phyloP scores from a whole-genome alignment of 1,140 invertebrate species.

The Hypsibius dujardini region DNA sequence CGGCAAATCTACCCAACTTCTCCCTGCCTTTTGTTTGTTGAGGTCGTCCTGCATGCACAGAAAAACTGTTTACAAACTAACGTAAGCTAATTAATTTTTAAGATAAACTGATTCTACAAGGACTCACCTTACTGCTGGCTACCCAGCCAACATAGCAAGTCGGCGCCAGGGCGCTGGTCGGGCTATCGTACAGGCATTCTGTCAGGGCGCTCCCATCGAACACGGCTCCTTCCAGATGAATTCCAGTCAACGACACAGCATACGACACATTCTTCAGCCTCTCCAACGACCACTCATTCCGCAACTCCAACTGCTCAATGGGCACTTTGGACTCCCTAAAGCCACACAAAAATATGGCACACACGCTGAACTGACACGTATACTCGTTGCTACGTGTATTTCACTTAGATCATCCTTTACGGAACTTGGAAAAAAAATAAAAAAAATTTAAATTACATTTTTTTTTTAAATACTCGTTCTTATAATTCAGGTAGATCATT shows the following conservation, averaged over 20 bases:
- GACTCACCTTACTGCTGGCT: conserved; percentile 32
- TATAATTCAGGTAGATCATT: too few relatives aligned
- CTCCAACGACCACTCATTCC: conserved; percentile 35
- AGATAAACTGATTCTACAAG: neutral
- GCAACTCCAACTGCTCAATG: conserved; percentile 45
- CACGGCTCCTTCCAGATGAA: conserved; percentile 48
- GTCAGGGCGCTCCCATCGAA: conserved; percentile 44
- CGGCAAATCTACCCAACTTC: neutral
- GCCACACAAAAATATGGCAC: neutral
- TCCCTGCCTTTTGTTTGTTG: neutral
- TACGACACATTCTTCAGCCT: conserved; percentile 32
- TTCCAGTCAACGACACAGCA: conserved; percentile 37
- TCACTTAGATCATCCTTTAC: neutral
- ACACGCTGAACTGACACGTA: neutral
- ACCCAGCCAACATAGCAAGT: conserved; percentile 45
- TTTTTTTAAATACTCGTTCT: too few relatives aligned
- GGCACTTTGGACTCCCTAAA: conserved; percentile 38
- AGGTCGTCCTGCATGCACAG: neutral
- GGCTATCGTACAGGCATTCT: conserved; percentile 41
- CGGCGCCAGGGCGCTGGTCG: conserved; percentile 42
- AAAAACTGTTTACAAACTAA: conserved; percentile 1
- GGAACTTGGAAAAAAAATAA: neutral
- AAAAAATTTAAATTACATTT: conserved; percentile 19
- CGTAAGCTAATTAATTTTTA: neutral
- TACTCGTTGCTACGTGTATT: conserved; percentile 1